Conservation (phyloP, 1,140 invertebrate genomes). For the Trichogramma pretiosum region DNA sequence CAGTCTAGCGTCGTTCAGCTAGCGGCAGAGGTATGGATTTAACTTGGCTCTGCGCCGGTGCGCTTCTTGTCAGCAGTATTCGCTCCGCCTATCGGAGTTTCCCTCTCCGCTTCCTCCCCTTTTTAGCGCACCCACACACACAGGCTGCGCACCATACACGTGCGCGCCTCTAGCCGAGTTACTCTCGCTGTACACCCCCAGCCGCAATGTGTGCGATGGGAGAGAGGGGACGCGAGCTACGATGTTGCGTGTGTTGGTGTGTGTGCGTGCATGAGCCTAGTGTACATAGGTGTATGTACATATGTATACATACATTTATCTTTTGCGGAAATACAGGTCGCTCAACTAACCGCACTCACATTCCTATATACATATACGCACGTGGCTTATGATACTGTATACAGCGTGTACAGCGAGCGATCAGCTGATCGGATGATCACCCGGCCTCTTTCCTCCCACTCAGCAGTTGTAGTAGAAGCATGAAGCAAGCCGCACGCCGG, state of each 20-base stretch:
- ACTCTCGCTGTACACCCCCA: background rate
- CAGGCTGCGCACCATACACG: no score
- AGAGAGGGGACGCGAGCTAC: no score
- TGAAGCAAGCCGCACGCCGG: no score
- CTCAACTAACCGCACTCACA: no score
- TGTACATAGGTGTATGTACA: background rate
- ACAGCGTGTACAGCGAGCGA: conserved; percentile 10
- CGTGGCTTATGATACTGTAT: background rate
- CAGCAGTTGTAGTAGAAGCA: no score
- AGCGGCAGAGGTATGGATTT: conserved; percentile 4
- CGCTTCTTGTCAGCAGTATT: no score
- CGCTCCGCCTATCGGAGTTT: no score
- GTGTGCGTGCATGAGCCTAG: background rate
- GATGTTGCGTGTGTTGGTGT: background rate
- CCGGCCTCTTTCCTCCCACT: no score
- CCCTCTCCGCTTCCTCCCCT: background rate
- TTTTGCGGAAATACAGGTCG: conserved; percentile 19
- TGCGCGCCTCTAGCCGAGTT: background rate
- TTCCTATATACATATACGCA: background rate
- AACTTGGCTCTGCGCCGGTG: conserved; percentile 11
- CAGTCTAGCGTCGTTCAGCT: background rate
- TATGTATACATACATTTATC: conserved; percentile 3
- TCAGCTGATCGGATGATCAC: conserved; percentile 15
- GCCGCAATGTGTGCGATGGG: no score
- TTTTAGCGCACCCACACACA: no score